Evolutionary conservation across 2,888 invertebrate species (phyloP).

Genomic region (Perizoma affinitatum): DNA sequence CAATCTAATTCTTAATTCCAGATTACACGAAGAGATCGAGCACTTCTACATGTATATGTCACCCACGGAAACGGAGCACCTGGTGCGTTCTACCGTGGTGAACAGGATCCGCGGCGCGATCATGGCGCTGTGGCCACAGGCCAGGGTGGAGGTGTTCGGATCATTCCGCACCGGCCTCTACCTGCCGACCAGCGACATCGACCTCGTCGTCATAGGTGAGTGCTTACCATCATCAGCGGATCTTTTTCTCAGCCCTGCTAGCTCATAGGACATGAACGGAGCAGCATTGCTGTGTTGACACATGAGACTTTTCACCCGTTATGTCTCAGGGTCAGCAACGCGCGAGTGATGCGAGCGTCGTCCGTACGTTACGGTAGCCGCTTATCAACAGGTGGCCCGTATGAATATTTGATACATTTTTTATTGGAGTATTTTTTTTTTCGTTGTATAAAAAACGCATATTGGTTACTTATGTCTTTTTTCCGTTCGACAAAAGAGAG

Average conservation of each 20-base stretch:
- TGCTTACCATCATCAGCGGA: neutral
- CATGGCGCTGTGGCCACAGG: constrained; percentile 95
- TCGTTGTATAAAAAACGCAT: no score
- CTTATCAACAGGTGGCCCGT: no score
- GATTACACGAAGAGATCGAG: constrained; percentile 98
- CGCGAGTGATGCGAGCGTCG: no score
- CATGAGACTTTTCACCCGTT: no score
- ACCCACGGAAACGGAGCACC: constrained; percentile 95
- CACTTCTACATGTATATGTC: constrained; percentile 98
- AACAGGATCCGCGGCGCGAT: constrained; percentile 94
- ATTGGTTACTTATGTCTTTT: no score
- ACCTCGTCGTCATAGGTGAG: constrained; percentile 86
- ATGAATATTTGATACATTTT: no score
- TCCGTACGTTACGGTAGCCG: no score
- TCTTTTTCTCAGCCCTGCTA: neutral
- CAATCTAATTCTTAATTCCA: constrained; percentile 57
- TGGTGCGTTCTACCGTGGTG: constrained; percentile 94
- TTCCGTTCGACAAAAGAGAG: no score
- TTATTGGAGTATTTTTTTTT: no score
- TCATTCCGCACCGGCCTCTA: constrained; percentile 98
- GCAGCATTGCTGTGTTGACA: no score
- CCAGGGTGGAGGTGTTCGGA: constrained; percentile 98
- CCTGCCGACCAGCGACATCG: constrained; percentile 96
- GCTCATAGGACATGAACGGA: no score
- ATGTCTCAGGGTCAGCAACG: no score